Evolutionary conservation across 2,797 vertebrate species (phyloP).

Genomic region (Amblyopsis hoosieri): DNA sequence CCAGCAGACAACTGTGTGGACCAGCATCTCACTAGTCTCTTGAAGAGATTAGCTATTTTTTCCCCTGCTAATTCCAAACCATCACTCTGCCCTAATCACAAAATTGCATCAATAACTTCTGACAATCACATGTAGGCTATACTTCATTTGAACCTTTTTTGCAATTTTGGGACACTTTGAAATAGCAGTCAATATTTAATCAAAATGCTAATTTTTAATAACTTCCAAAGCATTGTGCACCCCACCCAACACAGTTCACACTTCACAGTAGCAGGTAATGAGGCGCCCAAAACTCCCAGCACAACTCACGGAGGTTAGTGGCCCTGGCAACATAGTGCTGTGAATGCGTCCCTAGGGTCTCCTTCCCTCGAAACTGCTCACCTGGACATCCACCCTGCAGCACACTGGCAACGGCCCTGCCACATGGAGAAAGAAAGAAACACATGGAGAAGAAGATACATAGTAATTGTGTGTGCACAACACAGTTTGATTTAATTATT

Average conservation of each 20-base stretch:
- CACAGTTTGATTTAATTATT: slow-evolving; percentile 53
- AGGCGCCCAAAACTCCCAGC: slow-evolving; percentile 17
- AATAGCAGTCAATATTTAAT: no score
- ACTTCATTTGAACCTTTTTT: no score
- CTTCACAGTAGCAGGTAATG: slow-evolving; percentile 8
- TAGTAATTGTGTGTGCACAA: slow-evolving; percentile 28
- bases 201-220: no score
- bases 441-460: slow-evolving; percentile 2
- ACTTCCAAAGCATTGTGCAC: slow-evolving; percentile 1
- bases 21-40: no score
- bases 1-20: slow-evolving; percentile 17
- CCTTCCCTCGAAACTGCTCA: slow-evolving; percentile 91
- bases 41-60: neutral
- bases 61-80: no score
- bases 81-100: no score
- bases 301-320: slow-evolving; percentile 92
- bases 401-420: slow-evolving; percentile 93
- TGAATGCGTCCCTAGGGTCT: slow-evolving; percentile 91
- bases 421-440: slow-evolving; percentile 1
- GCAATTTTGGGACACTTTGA: no score
- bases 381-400: slow-evolving; percentile 92
- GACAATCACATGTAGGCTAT: no score
- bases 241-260: neutral
- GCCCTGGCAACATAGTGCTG: slow-evolving; percentile 90
- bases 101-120: no score